Conservation (phyloP, 2,888 invertebrate genomes). For the Heliconius charithonia region DNA sequence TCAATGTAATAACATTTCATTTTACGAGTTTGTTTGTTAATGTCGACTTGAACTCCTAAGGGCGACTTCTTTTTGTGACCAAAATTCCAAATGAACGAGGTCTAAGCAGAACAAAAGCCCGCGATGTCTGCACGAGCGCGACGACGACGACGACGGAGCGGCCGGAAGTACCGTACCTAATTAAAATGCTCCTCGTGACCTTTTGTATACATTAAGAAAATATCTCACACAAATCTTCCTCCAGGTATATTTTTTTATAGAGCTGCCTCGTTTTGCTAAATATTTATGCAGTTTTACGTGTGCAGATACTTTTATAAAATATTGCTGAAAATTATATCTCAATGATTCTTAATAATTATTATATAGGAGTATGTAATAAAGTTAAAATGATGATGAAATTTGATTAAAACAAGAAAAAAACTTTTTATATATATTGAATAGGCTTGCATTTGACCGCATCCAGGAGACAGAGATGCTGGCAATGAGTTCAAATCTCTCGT, state of each 20-base stretch:
- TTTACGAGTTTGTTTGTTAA: background rate
- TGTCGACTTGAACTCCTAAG: background rate
- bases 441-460: no score
- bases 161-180: constrained; percentile 9
- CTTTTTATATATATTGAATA: no score
- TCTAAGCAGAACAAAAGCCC: constrained; percentile 4
- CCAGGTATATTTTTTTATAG: background rate
- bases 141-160: background rate
- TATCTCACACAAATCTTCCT: constrained; percentile 6
- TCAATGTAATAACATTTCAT: background rate
- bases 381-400: background rate
- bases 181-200: constrained; percentile 20
- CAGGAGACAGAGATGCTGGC: no score
- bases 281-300: no score
- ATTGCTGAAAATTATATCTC: no score
- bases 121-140: background rate
- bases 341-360: no score
- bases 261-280: background rate
- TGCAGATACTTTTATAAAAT: no score
- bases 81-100: constrained; percentile 17
- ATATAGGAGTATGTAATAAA: no score
- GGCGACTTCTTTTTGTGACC: background rate
- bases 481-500: no score
- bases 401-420: background rate
- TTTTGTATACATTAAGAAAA: constrained; percentile 9